Evolutionary conservation across 2,113 vertebrate species (phyloP).

Genomic region (Puntigrus tetrazona): DNA sequence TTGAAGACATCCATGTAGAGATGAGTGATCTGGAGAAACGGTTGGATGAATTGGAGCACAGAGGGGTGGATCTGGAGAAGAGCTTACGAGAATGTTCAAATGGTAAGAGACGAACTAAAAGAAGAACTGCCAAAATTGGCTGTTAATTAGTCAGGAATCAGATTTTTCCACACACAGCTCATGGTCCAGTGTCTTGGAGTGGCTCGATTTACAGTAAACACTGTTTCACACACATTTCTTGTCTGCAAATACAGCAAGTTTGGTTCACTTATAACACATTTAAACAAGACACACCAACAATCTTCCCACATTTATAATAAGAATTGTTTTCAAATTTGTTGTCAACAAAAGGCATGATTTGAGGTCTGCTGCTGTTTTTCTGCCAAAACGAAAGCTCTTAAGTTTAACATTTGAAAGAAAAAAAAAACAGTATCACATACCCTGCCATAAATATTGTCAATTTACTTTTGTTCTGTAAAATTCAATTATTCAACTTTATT

Average conservation of each 20-base stretch:
- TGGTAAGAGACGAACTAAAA: constrained; percentile 69
- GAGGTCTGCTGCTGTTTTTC: too few species aligned
- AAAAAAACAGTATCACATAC: too few species aligned
- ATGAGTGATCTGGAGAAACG: constrained; percentile 90
- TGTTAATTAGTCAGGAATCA: background rate
- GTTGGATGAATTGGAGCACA: constrained; percentile 90
- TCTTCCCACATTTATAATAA: background rate
- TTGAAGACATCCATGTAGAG: constrained; percentile 91
- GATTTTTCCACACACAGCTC: background rate
- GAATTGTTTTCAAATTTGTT: too few species aligned
- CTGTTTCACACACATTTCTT: background rate
- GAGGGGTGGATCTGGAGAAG: constrained; percentile 90
- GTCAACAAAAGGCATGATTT: too few species aligned
- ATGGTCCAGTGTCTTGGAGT: background rate
- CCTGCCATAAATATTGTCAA: background rate
- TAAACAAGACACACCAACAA: background rate
- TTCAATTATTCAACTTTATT: background rate
- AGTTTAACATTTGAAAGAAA: too few species aligned
- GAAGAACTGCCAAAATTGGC: background rate
- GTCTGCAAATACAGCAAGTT: background rate
- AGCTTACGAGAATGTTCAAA: constrained; percentile 84
- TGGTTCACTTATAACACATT: background rate
- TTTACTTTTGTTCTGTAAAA: background rate
- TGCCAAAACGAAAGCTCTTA: too few species aligned
- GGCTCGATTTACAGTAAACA: background rate